These are phyloP conservation scores for Sebastes trivittatus DNA, from an alignment of 2,797 vertebrate genomes.

Conservation along the genomic window DNA sequence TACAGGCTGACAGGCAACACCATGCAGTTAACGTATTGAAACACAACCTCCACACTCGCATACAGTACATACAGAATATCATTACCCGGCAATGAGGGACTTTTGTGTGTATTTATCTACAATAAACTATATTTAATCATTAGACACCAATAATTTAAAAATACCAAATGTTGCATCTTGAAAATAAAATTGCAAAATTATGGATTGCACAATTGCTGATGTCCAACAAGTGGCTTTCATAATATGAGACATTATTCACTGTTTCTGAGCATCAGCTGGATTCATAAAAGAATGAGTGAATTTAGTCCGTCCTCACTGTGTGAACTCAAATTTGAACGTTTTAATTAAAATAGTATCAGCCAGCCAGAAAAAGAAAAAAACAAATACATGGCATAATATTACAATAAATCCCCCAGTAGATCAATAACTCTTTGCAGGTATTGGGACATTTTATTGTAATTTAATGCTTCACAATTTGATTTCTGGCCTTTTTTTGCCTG, in stretches of 20 bases:
- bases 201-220: background rate
- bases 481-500: background rate
- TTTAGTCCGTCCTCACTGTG: background rate
- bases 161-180: background rate
- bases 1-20: slow-evolving; percentile 25
- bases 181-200: background rate
- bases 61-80: slow-evolving; percentile 7
- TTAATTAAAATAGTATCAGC: background rate
- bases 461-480: background rate
- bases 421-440: background rate
- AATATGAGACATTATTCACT: background rate
- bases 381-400: background rate
- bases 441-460: background rate
- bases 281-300: background rate
- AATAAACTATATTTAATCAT: slow-evolving; percentile 2
- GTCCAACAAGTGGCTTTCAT: background rate
- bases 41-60: slow-evolving; percentile 2
- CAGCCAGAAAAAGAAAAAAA: background rate
- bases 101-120: background rate
- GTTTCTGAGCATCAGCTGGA: background rate
- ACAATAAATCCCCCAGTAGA: background rate
- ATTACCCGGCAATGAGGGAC: background rate
- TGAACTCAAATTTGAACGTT: background rate
- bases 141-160: slow-evolving; percentile 1
- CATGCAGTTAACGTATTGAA: slow-evolving; percentile 18